These are phyloP conservation scores for Dryoscopus gambensis DNA, from an alignment of 2,113 vertebrate genomes.

Conservation along the genomic window DNA sequence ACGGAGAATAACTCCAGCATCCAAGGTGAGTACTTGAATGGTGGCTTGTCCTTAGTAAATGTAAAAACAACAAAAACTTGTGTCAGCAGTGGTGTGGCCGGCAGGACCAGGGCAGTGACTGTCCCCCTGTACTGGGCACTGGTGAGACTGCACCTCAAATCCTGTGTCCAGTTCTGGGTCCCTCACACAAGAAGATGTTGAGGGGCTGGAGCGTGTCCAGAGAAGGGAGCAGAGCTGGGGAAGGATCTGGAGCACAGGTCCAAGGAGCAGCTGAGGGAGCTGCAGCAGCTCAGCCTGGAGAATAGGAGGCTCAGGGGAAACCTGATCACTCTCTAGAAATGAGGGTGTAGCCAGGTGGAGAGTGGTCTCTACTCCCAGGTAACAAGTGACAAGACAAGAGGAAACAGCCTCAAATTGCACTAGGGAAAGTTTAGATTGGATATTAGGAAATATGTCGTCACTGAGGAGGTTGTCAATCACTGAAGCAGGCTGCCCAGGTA, in stretches of 20 bases:
- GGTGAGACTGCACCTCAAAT: accelerated
- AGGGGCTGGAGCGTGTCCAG: accelerated
- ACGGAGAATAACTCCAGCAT: conserved; percentile 79
- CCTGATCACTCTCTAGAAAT: neutral
- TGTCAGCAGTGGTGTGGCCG: neutral
- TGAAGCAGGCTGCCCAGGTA: neutral
- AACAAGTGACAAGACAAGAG: neutral
- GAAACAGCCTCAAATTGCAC: neutral
- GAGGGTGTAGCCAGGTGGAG: neutral
- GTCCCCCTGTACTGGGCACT: accelerated
- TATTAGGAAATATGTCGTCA: neutral
- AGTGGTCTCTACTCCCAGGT: accelerated
- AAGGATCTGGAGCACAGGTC: neutral
- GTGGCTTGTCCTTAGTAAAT: neutral
- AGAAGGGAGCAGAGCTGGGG: neutral
- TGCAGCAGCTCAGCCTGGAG: accelerated
- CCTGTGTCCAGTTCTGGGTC: neutral
- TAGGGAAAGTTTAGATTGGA: neutral
- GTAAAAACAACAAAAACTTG: neutral
- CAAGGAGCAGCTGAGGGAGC: neutral
- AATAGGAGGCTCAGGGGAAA: neutral
- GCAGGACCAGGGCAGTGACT: neutral
- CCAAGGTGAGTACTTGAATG: conserved; percentile 77
- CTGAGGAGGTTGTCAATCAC: accelerated
- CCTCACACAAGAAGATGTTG: neutral